Percentiles rank a stretch among this genome's conserved stretches.
phyloP scores from a whole-genome alignment of 2,113 vertebrate genomes.

The Solea solea region DNA sequence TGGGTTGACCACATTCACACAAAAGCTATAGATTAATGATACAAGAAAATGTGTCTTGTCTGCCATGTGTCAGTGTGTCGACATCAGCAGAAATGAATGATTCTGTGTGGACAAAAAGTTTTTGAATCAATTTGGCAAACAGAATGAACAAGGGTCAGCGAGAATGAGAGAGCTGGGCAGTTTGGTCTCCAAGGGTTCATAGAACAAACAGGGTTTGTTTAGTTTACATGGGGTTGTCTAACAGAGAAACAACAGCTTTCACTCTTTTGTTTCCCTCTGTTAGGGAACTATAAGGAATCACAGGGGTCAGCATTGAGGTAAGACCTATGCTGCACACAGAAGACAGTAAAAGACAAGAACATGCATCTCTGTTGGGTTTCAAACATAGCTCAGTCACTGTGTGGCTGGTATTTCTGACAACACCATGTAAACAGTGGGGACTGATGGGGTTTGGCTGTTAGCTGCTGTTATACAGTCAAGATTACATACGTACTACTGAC shows the following conservation, averaged over 20 bases:
- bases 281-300: conserved; percentile 19
- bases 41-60: neutral
- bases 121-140: conserved; percentile 7
- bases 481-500: no score
- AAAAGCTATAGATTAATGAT: conserved; percentile 25
- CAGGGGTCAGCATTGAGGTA: conserved; percentile 39
- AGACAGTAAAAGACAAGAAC: conserved; percentile 25
- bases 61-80: conserved; percentile 9
- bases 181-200: conserved; percentile 15
- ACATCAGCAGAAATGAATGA: conserved; percentile 39
- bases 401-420: conserved; percentile 41
- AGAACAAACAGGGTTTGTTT: conserved; percentile 35
- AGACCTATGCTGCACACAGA: conserved; percentile 20
- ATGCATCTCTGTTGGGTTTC: conserved; percentile 51
- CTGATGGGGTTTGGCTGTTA: conserved; percentile 30
- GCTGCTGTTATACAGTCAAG: conserved; percentile 36
- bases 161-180: conserved; percentile 2
- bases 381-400: conserved; percentile 47
- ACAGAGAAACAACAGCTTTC: conserved; percentile 21
- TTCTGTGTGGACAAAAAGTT: conserved; percentile 3
- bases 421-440: conserved; percentile 29
- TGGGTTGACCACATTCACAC: neutral
- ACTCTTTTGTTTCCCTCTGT: conserved; percentile 24
- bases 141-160: conserved; percentile 4
- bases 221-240: conserved; percentile 12